These are phyloP conservation scores for Gymnoscopelus microlampas DNA, from an alignment of 2,797 vertebrate species.

Conservation along the genomic window DNA sequence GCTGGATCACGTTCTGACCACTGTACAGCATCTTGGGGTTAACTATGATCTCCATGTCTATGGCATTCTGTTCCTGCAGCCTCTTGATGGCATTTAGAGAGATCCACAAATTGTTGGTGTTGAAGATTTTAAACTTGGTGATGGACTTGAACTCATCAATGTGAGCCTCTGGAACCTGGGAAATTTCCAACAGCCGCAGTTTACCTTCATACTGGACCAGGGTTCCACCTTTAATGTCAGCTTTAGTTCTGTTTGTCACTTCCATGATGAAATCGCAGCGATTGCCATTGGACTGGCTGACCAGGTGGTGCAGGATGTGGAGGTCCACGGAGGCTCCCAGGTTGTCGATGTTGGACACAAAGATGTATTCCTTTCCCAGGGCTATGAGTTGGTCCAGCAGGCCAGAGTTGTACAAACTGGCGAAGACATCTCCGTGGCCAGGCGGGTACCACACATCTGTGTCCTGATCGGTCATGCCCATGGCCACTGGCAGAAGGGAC, in stretches of 20 bases:
- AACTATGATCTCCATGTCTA: constrained; percentile 98
- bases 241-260: constrained; percentile 96
- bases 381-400: constrained; percentile 89
- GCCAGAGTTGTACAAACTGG: constrained; percentile 93
- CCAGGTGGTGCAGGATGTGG: constrained; percentile 93
- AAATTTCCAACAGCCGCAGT: constrained; percentile 95
- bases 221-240: constrained; percentile 97
- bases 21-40: constrained; percentile 97
- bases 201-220: constrained; percentile 95
- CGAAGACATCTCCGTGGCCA: constrained; percentile 94
- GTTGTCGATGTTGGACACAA: constrained; percentile 98
- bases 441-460: constrained; percentile 95
- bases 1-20: constrained; percentile 95
- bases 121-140: constrained; percentile 99
- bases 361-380: constrained; percentile 96
- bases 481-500: constrained; percentile 91
- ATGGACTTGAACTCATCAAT: constrained; percentile 99
- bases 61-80: constrained; percentile 88
- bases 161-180: constrained; percentile 94
- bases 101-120: constrained; percentile 98
- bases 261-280: constrained; percentile 98
- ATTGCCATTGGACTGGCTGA: constrained; percentile 90
- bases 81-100: constrained; percentile 92
- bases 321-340: constrained; percentile 97
- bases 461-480: constrained; percentile 85